A percentile compares a stretch with the other conserved stretches of the same genome.
Conservation (phyloP, 2,797 vertebrate species). For the Hephaestus fuliginosus region DNA sequence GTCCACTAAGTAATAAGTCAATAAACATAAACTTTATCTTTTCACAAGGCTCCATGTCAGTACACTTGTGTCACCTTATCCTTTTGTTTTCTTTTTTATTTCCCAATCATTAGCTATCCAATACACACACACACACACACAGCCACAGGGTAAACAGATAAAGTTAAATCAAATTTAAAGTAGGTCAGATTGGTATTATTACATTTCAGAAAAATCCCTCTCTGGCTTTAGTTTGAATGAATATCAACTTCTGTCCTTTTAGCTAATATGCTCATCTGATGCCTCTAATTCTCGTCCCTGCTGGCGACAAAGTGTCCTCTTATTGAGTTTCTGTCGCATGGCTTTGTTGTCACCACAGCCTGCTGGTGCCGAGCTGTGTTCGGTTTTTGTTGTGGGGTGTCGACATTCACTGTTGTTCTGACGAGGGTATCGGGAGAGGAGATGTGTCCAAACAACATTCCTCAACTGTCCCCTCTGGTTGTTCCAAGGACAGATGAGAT, state of each 20-base stretch:
- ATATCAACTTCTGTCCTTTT: conserved; percentile 62
- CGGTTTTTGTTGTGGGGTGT: conserved; percentile 60
- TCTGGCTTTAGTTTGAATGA: conserved; percentile 30
- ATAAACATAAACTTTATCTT: conserved; percentile 31
- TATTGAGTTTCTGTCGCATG: conserved; percentile 66
- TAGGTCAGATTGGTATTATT: conserved; percentile 60
- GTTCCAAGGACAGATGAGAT: conserved; percentile 22
- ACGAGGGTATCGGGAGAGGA: conserved; percentile 32
- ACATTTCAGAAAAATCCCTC: conserved; percentile 69
- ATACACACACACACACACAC: conserved; percentile 1
- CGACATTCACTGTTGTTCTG: conserved; percentile 68
- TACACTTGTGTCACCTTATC: neutral
- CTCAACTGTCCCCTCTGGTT: conserved; percentile 36
- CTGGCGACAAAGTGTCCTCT: conserved; percentile 61
- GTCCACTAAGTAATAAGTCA: conserved; percentile 20
- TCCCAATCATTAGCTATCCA: neutral
- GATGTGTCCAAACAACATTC: conserved; percentile 62
- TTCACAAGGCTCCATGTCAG: neutral
- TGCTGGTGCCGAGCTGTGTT: conserved; percentile 39
- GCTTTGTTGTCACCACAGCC: conserved; percentile 37
- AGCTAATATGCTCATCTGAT: conserved; percentile 55
- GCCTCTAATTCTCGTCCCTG: conserved; percentile 26
- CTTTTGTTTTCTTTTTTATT: conserved; percentile 13
- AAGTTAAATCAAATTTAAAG: conserved; percentile 48
- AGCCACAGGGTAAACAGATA: conserved; percentile 34